These are phyloP conservation scores for Hypanus sabinus DNA, from an alignment of 2,113 vertebrate species.

Conservation along the genomic window DNA sequence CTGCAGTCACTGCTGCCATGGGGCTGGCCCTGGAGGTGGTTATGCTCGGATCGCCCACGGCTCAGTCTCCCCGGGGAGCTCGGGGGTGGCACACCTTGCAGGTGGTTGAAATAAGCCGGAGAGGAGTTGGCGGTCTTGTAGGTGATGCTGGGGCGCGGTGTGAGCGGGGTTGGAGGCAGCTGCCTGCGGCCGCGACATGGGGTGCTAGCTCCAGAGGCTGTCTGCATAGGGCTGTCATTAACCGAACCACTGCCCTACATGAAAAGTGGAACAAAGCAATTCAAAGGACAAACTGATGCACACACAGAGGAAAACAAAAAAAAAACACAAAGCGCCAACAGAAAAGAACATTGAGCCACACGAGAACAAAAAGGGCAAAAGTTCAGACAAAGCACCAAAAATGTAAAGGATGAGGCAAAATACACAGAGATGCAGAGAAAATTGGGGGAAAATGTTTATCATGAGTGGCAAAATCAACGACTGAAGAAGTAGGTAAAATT, in stretches of 20 bases:
- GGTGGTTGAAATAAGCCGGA: constrained; percentile 70
- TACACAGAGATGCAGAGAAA: constrained; percentile 34
- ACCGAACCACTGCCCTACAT: constrained; percentile 85
- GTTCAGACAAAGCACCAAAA: constrained; percentile 5
- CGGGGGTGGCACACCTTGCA: constrained; percentile 51
- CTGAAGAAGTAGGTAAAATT: neutral
- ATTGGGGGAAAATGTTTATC: constrained; percentile 2
- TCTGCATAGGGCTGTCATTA: constrained; percentile 76
- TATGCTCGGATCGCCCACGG: constrained; percentile 82
- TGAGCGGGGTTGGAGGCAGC: constrained; percentile 85
- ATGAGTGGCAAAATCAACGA: constrained; percentile 24
- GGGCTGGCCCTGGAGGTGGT: constrained; percentile 57
- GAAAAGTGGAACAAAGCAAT: constrained; percentile 79
- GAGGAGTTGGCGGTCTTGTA: constrained; percentile 92
- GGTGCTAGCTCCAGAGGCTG: constrained; percentile 80
- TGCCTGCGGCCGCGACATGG: constrained; percentile 81
- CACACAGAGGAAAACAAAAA: neutral
- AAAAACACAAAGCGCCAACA: constrained; percentile 41
- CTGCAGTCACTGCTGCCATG: constrained; percentile 45
- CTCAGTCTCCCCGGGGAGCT: constrained; percentile 76
- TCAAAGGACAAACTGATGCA: constrained; percentile 55
- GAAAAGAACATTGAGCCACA: constrained; percentile 47
- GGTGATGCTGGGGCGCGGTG: constrained; percentile 80
- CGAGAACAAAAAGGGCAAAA: constrained; percentile 42
- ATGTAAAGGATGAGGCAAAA: constrained; percentile 17